Evolutionary conservation across 1,140 invertebrate species (phyloP).

Genomic region (Drosophila sturtevanti): DNA sequence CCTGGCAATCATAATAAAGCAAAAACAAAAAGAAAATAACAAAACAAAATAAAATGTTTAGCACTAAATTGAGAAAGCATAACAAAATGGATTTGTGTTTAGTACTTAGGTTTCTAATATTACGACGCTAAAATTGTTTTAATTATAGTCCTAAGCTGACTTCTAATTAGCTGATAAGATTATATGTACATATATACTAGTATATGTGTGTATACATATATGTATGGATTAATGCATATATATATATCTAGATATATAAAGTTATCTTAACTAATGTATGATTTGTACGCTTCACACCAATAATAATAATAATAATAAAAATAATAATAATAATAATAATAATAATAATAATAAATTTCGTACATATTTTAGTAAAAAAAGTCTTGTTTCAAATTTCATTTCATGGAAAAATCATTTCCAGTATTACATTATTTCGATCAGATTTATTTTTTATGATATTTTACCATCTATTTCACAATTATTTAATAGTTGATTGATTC

Average conservation of each 20-base stretch:
- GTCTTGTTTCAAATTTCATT: too few relatives aligned
- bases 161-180: conserved; percentile 61
- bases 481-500: too few relatives aligned
- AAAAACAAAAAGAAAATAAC: conserved; percentile 11
- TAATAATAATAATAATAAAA: conserved; percentile 56
- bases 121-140: conserved; percentile 74
- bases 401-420: too few relatives aligned
- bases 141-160: conserved; percentile 58
- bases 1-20: conserved; percentile 56
- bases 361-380: conserved; percentile 60
- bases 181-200: conserved; percentile 44
- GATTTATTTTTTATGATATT: too few relatives aligned
- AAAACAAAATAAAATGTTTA: conserved; percentile 13
- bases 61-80: not conserved
- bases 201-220: conserved; percentile 17
- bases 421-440: too few relatives aligned
- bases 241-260: conserved; percentile 25
- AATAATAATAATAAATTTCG: conserved; percentile 62
- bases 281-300: conserved; percentile 74
- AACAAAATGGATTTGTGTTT: conserved; percentile 43
- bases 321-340: conserved; percentile 64
- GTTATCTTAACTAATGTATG: conserved; percentile 30
- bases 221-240: conserved; percentile 23
- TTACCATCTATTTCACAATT: too few relatives aligned
- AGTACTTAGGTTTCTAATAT: conserved; percentile 59